Percentiles rank a stretch among this genome's conserved stretches.
These are phyloP conservation scores for Galagoides demidoff DNA, from an alignment of 2,797 vertebrate species.

Conservation along the genomic window DNA sequence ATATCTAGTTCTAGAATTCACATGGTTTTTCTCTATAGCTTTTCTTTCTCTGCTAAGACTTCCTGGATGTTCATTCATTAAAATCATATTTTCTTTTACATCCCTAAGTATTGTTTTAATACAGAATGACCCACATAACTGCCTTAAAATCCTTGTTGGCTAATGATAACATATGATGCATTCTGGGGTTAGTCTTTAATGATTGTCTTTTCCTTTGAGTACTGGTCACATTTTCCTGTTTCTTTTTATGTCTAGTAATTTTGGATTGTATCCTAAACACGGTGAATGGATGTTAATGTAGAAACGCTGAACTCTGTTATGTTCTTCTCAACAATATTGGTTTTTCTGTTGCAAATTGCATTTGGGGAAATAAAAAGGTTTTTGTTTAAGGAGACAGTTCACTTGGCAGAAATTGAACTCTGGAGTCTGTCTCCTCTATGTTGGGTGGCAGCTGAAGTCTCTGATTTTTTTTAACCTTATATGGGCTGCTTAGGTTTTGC, in stretches of 20 bases:
- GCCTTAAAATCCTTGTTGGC: constrained; percentile 5
- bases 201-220: constrained; percentile 24
- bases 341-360: background rate
- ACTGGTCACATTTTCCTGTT: background rate
- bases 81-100: background rate
- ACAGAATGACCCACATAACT: background rate
- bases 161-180: background rate
- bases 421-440: background rate
- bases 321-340: constrained; percentile 16
- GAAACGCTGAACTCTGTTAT: background rate
- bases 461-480: background rate
- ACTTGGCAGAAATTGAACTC: background rate
- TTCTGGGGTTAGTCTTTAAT: background rate
- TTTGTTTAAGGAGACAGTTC: background rate
- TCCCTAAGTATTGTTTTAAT: background rate
- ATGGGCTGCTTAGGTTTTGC: background rate
- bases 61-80: background rate
- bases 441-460: background rate
- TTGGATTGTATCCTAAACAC: background rate
- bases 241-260: constrained; percentile 19
- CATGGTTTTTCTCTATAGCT: background rate
- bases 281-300: background rate
- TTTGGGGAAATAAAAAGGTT: background rate
- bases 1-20: background rate
- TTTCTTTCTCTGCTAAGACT: background rate